Evolutionary conservation across 2,888 invertebrate species (phyloP).

Genomic region (Campaea margaritaria): DNA sequence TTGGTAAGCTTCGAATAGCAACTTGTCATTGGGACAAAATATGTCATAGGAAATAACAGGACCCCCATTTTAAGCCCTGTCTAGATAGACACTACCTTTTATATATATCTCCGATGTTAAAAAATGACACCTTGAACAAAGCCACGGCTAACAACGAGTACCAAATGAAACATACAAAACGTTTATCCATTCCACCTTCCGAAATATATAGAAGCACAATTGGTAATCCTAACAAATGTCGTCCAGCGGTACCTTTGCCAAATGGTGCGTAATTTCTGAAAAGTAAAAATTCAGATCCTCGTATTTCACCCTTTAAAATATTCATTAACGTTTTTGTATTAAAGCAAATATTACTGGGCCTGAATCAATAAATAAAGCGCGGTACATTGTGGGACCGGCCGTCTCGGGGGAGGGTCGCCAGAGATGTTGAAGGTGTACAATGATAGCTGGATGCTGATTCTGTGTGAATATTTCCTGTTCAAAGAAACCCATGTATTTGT

Average conservation of each 20-base stretch:
- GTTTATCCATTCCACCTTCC: slow-evolving; percentile 13
- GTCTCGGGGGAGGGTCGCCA: slow-evolving; percentile 11
- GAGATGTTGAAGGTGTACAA: slow-evolving; percentile 10
- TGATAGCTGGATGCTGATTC: too few species aligned
- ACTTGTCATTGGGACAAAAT: too few species aligned
- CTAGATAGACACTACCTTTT: too few species aligned
- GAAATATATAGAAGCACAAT: slow-evolving; percentile 21
- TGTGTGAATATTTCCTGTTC: not conserved
- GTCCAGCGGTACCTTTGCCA: slow-evolving; percentile 30
- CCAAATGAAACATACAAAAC: slow-evolving; percentile 5
- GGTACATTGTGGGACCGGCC: slow-evolving; percentile 11
- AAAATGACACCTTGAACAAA: too few species aligned
- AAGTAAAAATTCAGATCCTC: slow-evolving; percentile 38
- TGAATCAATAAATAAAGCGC: slow-evolving; percentile 36
- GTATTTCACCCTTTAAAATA: slow-evolving; percentile 36
- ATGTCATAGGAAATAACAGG: too few species aligned
- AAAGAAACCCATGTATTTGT: not conserved
- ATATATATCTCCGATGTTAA: too few species aligned
- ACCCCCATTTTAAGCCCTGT: too few species aligned
- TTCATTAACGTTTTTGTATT: slow-evolving; percentile 40
- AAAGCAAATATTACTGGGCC: slow-evolving; percentile 39
- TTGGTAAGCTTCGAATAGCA: too few species aligned
- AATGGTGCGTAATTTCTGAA: slow-evolving; percentile 40
- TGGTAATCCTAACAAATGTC: slow-evolving; percentile 39
- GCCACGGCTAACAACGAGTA: too few species aligned